Base-by-base conservation (phyloP, 92 coral and sea anemone species). In the Nematostella vectensis region DNA sequence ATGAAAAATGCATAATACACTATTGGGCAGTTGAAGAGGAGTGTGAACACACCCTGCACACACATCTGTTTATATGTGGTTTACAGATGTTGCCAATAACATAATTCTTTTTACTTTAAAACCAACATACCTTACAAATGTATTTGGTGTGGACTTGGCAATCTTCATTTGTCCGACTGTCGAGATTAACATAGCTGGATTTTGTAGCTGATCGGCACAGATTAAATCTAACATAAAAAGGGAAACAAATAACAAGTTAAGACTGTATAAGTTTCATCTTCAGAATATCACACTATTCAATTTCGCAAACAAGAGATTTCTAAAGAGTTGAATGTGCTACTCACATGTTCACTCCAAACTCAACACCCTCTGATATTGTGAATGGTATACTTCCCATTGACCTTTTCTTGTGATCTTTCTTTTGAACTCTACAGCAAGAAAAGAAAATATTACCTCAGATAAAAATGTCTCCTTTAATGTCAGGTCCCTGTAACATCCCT, bases 351-450 rank as follows among this genome's bases (percentile, higher is more conserved):
- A 91, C 78, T 30, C 95, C 95, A 62, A 91, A 73, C 43, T 72
- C 95, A 18, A 85, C 57, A 3, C 87, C 98, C 57, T 71, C 98
- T 13, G 81, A 80, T 47, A 91, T 29, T 16, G 63, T 74, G 54
- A 91, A 47, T 2, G 95, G 83, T 31, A 80, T 29, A 30, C 84
- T 76, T 25, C 80, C 72, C 54, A 70, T 20, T 2, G 98, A 62
- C 25, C 98, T 61, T 55, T 91, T 91, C 68, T 85, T 85, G 79
- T 85, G 71, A 36, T 91, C 87, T 42, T 85, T 91, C 62, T 82
- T 85, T 39, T 70, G 83, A 25, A 91, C 91, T 58, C 98, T 91
- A 50, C 9, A 55, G 15, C 33, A 58, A 59, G 4, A 27, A 13
- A 13, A 17, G 11, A 31, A 26, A 37, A 17, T 20, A 2, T 27